Base-by-base conservation (phyloP, 1,140 invertebrate genomes). In the Magallana angulata region DNA sequence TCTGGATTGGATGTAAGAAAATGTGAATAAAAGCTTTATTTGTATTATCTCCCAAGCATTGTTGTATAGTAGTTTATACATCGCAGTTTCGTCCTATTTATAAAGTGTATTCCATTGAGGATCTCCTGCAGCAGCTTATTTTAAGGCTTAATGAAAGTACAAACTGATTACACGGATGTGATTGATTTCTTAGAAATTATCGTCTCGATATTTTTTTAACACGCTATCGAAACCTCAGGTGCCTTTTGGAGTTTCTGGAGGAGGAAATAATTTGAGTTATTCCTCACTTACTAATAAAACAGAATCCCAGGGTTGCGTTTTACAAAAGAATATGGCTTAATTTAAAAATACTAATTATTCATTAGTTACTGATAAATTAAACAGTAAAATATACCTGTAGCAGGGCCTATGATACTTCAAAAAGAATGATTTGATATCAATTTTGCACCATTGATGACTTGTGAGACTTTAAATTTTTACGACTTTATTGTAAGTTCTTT, bases 1-100 rank as follows among this genome's bases (percentile, higher is more conserved):
- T 60, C 16, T 60, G 59, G 59, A 60, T 60, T 60, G 59, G 59
- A 60, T 60, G 59, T 60, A 60, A 60, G 59, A 60, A 60, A 60
- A 60, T 60, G 59, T 60, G 59, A 60, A 60, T 60, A 60, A 60
- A 60, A 60, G 16, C 59, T 60, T 60, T 16, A 60, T 60, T 60
- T 60, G 59, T 60, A 60, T 60, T 12, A 60, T 7, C 1, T 16
- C 9, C 59, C 59, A 60, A 60, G 5, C 2, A 60, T 60, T 11
- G 59, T 12, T 60, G 59, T 7, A 60, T 60, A 60, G 59, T 60
- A 60, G 9, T 60, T 12, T 60, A 60, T 11, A 12, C 9, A 12
- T 60, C 11, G 59, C 59, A 62, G 59, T 62, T 62, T 62, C 59
- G 12, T 62, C 59, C 59, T 62, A 9, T 62, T 62, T 62, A 9